phyloP scores from a whole-genome alignment of 2,113 vertebrate genomes.

The Callipepla californica region DNA sequence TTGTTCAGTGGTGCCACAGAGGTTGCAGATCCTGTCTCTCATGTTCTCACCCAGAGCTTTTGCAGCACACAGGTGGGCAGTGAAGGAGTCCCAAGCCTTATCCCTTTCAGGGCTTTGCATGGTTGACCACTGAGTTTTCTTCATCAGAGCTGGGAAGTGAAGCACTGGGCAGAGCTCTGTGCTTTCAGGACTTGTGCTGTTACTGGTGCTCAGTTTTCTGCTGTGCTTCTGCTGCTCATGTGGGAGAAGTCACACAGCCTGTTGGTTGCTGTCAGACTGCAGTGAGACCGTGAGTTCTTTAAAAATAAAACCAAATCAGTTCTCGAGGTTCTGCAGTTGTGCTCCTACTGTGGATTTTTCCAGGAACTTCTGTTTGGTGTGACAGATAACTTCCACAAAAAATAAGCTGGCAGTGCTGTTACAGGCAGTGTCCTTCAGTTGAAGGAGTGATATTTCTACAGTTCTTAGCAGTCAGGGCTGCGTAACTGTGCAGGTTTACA shows the following conservation, averaged over 20 bases:
- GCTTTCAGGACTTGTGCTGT: background rate
- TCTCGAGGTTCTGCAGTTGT: background rate
- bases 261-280: background rate
- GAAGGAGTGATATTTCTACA: background rate
- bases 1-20: background rate
- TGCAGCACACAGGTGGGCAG: background rate
- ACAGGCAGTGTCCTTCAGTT: background rate
- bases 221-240: background rate
- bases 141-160: background rate
- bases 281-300: background rate
- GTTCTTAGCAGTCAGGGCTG: background rate
- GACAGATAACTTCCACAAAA: background rate
- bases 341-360: background rate
- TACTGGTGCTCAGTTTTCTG: background rate
- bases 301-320: background rate
- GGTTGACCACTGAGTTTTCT: background rate
- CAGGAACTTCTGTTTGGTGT: background rate
- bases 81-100: background rate
- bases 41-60: background rate
- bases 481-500: background rate
- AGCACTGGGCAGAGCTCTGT: fast-evolving
- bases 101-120: background rate
- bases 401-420: too few species aligned
- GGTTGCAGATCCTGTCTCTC: background rate
- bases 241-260: background rate